Evolutionary conservation across 2,888 invertebrate genomes (phyloP), one percentile per base, ranked within the genome.

Genomic region (Listrodromus nycthemerus): DNA sequence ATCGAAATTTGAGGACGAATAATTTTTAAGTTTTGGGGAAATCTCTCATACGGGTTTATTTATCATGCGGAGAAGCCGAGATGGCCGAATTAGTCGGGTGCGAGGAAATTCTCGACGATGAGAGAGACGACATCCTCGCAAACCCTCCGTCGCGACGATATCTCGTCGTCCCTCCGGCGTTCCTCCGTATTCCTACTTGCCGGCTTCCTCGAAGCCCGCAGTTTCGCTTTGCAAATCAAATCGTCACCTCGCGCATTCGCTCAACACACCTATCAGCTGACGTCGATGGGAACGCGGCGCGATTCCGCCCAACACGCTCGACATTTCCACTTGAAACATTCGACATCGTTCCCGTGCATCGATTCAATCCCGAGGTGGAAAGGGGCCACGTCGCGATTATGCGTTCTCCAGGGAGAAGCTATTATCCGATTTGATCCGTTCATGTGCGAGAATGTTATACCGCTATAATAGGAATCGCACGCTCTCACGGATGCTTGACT

Each of bases 141-240:
- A 16, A n/a, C 30, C n/a, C 4, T 13, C n/a, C 24, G 30, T 61
- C 58, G n/a, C 16, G 24, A 30, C 10, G 13, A 7, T 24, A 24
- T 13, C 27, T 37, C 55, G 37, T 21, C 4, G 6, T 37, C 30
- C 6, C 13, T 33, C 37, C 19, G 33, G 16, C 8, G n/a, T 10
- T 19, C 30, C 33, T 24, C 58, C 4, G 45, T 2, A 27, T 71
- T 37, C 58, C 55, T 58, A 41, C 55, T 21, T 3, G 55, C 73
- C 45, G 13, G 24, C 24, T 48, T 48, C 33, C 13, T 27, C 41
- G 41, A 27, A 45, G 5, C 5, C 41, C 7, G 66, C 37, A 71
- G 76, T 41, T 66, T 83, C 80, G 69, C 71, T 83, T 80, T 74
- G 80, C 77, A 80, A 83, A 83, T 83, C 67, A 77, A 80, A 83